Evolutionary conservation across 2,888 invertebrate genomes (phyloP), one percentile per base, ranked within the genome.

Genomic region (Nudaria mundana): DNA sequence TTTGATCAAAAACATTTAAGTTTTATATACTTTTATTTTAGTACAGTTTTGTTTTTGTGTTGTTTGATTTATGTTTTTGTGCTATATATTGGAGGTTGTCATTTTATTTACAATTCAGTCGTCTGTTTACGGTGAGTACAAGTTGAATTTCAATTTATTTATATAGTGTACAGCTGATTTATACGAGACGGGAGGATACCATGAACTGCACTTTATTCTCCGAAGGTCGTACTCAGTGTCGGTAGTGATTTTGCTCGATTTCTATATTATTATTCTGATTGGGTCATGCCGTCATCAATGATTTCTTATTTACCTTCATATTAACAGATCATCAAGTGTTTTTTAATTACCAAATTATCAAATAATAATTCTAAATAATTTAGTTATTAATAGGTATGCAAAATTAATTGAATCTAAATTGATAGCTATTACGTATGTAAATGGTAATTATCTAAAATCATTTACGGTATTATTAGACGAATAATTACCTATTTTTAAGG

Each of bases 111-210:
- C 76, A 68, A 72, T 72, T 73, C 83, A 66, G 71, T 71, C 74
- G 75, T 70, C 75, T 77, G 78, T 81, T 81, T 80, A 76, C 81
- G 81, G 87, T 88, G 60, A 87, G 87, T 86, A 76, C 77, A 63
- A 61, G 66, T 76, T 80, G 71, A 69, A 74, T 80, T 79, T 78
- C 71, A 74, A 80, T 81, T 69, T 80, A 74, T 78, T 74, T 76
- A 67, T 73, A 62, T 71, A 65, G 67, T 63, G 66, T 69, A 75
- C 79, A 77, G 76, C 76, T 81, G 81, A 82, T 84, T 81, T 76
- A 79, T 81, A 71, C 67, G 71, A n/a, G n/a, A 59, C 62, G 67
- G 69, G 69, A 76, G 54, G 71, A 80, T 76, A 77, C 71, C 76
- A 73, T 72, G 71, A 71, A 72, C 71, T 78, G 82, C 80, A 78